Evolutionary conservation across 2,888 invertebrate species (phyloP).

Genomic region (Agrochola litura): DNA sequence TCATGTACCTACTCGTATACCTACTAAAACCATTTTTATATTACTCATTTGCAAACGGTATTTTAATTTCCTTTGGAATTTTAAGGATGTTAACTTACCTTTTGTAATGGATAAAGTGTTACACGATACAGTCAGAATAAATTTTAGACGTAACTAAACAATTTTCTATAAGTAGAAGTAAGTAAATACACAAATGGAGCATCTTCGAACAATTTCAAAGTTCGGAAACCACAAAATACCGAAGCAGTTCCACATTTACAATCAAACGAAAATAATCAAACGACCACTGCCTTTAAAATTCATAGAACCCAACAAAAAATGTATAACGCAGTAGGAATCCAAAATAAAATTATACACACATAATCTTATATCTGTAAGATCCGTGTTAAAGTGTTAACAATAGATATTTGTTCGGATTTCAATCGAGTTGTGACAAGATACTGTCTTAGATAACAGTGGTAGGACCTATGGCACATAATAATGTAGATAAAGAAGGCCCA

Average conservation of each 20-base stretch:
- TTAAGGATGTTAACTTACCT: not conserved
- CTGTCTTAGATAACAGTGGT: conserved; percentile 62
- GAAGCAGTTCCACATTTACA: conserved; percentile 41
- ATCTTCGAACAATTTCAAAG: not conserved
- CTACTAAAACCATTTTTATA: conserved; percentile 28
- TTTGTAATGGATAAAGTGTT: not conserved
- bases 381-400: conserved; percentile 85
- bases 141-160: not conserved
- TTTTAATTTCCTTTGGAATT: conserved; percentile 51
- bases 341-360: conserved; percentile 78
- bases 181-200: not conserved
- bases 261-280: conserved; percentile 39
- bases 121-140: too few species aligned
- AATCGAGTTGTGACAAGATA: conserved; percentile 69
- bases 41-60: conserved; percentile 60
- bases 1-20: conserved; percentile 8
- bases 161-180: not conserved
- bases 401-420: conserved; percentile 74
- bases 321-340: conserved; percentile 77
- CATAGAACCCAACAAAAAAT: conserved; percentile 61
- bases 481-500: conserved; percentile 31
- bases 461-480: conserved; percentile 41
- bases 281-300: conserved; percentile 52
- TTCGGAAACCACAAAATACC: conserved; percentile 25
- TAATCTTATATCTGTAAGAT: conserved; percentile 77